phyloP scores from a whole-genome alignment of 2,113 vertebrate species.

The Lanius collurio region DNA sequence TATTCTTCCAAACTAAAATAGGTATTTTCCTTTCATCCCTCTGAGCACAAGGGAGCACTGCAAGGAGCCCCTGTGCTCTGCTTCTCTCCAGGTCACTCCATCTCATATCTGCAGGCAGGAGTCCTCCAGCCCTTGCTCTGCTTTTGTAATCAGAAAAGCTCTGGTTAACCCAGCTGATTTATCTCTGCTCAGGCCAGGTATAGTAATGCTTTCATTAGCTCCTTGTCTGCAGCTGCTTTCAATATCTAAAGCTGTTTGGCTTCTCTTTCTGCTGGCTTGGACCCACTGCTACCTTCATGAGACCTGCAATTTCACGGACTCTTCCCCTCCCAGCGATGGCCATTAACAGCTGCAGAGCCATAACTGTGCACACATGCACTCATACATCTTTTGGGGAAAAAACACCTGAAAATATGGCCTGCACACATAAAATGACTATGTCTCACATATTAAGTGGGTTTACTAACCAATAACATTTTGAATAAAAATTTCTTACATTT shows the following conservation, averaged over 20 bases:
- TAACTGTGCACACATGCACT: fast-evolving
- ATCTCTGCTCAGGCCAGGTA: not conserved
- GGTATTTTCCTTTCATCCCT: not conserved
- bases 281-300: not conserved
- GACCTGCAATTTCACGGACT: not conserved
- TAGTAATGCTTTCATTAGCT: not conserved
- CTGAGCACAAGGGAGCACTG: not conserved
- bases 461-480: not conserved
- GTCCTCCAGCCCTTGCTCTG: not conserved
- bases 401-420: not conserved
- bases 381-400: not conserved
- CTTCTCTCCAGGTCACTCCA: not conserved
- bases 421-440: not conserved
- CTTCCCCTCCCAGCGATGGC: not conserved
- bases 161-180: not conserved
- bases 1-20: not conserved
- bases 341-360: not conserved
- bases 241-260: not conserved
- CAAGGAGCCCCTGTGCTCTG: not conserved
- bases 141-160: not conserved
- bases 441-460: not conserved
- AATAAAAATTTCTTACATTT: not conserved
- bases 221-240: not conserved
- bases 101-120: not conserved
- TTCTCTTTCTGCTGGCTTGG: not conserved